Evolutionary conservation across 2,888 invertebrate genomes (phyloP).

Genomic region (Rhyacophila evoluta): DNA sequence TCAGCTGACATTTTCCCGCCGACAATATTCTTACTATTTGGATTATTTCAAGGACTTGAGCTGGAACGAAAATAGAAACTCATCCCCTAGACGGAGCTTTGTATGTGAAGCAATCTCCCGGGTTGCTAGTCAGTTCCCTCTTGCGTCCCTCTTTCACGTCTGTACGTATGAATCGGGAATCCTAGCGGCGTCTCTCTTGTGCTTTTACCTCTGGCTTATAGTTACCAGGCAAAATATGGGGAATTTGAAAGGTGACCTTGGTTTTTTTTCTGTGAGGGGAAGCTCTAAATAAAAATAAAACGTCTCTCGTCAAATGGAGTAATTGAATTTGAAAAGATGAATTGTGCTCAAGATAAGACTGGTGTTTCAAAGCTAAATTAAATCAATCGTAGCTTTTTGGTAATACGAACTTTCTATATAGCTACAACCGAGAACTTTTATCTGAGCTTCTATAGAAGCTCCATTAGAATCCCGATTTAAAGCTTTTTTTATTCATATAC

Average conservation of each 20-base stretch:
- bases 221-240: constrained; percentile 34
- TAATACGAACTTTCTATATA: too few relatives aligned
- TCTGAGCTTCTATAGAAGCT: too few relatives aligned
- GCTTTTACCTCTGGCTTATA: constrained; percentile 26
- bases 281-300: neutral
- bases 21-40: constrained; percentile 23
- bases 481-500: too few relatives aligned
- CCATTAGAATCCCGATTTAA: too few relatives aligned
- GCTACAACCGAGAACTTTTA: too few relatives aligned
- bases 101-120: constrained; percentile 23
- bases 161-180: neutral
- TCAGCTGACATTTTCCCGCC: constrained; percentile 33
- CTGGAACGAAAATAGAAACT: constrained; percentile 41
- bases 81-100: constrained; percentile 1
- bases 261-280: neutral
- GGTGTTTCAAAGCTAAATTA: too few relatives aligned
- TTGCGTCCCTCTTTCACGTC: neutral
- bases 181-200: neutral
- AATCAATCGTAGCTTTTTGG: too few relatives aligned
- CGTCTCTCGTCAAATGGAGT: neutral
- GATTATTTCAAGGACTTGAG: constrained; percentile 42
- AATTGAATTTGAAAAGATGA: constrained; percentile 6
- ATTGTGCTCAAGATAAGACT: too few relatives aligned
- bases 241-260: constrained; percentile 31
- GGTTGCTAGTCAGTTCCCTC: constrained; percentile 7